Base-by-base conservation (phyloP, 1,140 invertebrate genomes). In the Dinoponera quadriceps region DNA sequence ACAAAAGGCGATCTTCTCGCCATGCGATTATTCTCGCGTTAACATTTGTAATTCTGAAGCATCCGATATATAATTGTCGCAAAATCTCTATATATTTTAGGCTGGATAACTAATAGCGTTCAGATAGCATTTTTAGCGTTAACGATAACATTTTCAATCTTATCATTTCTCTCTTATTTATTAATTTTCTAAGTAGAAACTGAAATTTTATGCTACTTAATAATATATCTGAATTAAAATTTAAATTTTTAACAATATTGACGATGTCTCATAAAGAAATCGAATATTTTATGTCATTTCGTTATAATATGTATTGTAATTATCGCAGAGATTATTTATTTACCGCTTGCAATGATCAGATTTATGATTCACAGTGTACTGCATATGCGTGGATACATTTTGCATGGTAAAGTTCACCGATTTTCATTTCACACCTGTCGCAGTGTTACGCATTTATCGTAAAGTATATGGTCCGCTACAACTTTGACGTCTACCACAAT, bases 341-440 rank as follows among this genome's bases (percentile, higher is more conserved):
- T 18, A 63, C 16, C 16, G 25, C 20, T 38, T 25, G 9, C 74
- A 22, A 66, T 44, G 49, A 54, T 66, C n/a, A n/a, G n/a, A 54
- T 14, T 78, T 80, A 48, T 1, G 25, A 25, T 80, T 80, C 57
- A 57, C 18, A 33, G 20, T 48, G 11, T 59, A 2, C 18, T 44
- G 20, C 9, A 5, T 78, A 44, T 55, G 38, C 20, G 9, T 13
- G 18, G 69, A 29, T 29, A 57, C 1, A 80, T 57, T 57, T 57
- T 69, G 18, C 75, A 13, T n/a, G 29, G 20, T 44, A 48, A 80
- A 33, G 9, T 51, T 78, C 27, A 7, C 51, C 33, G 33, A 69
- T 80, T 69, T 57, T 71, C 65, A 80, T 71, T 33, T 71, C 5
- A 16, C 18, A 57, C 33, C n/a, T n/a, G 33, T 29, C 13, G 7